Evolutionary conservation across 2,888 invertebrate species (phyloP), one percentile per base, ranked within the genome.

Genomic region (Gymnocheta viridis): DNA sequence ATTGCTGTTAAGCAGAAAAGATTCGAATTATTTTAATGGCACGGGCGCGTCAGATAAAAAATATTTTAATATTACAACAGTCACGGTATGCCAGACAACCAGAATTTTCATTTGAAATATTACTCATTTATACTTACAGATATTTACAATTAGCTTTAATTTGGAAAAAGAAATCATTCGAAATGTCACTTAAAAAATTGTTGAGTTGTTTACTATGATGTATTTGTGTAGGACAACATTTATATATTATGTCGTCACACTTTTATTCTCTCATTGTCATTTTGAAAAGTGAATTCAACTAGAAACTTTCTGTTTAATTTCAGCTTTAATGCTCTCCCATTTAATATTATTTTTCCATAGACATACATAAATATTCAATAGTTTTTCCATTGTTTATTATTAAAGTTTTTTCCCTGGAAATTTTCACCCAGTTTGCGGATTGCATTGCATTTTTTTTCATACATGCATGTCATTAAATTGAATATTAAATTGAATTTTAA

Each of bases 401-500:
- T 32, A 9, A n/a, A 12, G 24, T 7, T 73, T 64, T 67, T 58
- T 56, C 47, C 58, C 6, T 27, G 19, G 14, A 54, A 64, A 72
- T 79, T 47, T 79, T 79, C 72, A 72, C 54, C 54, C 79, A 64
- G 62, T 72, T 79, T 56, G 41, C 64, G 44, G 19, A 24, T 49
- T 56, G 41, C 17, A 35, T 38, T 64, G 51, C 4, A 7, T 64
- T 76, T 22, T 56, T 54, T 35, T 44, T 44, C 32, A 4, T 12
- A 14, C 24, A 35, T 76, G 44, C 49, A 60, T 67, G 66, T 56
- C 56, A 76, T 78, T 70, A 79, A 72, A 79, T 70, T 79, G 62
- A 62, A 79, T 70, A 79, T 79, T 51, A 62, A 70, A 70, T 79
- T 72, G 70, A 79, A 72, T 79, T 72, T 79, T 79, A 56, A 79